phyloP scores from a whole-genome alignment of 2,888 invertebrate genomes.

The Andrena minutula region DNA sequence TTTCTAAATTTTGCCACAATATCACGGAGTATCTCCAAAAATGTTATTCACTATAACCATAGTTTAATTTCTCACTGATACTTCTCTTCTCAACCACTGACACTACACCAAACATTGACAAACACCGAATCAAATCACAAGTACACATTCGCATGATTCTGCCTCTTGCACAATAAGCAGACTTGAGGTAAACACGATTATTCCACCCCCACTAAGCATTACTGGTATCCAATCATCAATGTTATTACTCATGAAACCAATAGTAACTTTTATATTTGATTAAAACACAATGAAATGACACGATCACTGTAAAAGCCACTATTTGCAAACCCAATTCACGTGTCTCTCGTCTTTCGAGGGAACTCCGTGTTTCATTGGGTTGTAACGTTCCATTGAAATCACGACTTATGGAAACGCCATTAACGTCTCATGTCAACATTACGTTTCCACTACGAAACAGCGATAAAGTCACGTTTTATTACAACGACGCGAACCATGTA shows the following conservation, averaged over 20 bases:
- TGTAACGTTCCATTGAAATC: neutral
- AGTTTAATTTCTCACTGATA: neutral
- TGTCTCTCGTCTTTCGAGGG: no score
- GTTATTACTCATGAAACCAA: no score
- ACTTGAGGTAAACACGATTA: neutral
- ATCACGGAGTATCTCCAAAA: no score
- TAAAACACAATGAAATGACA: no score
- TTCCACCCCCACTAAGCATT: no score
- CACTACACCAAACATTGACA: neutral
- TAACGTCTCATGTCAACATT: constrained; percentile 11
- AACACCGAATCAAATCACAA: neutral
- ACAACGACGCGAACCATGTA: constrained; percentile 40
- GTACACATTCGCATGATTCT: neutral
- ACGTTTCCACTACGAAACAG: neutral
- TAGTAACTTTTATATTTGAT: no score
- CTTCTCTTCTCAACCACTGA: neutral
- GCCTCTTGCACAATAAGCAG: neutral
- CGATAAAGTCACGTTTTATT: constrained; percentile 40
- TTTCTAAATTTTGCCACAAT: no score
- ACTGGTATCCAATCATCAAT: no score
- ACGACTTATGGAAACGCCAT: neutral
- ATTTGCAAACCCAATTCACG: no score
- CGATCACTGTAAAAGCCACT: no score
- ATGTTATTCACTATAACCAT: neutral
- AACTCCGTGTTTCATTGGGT: no score